phyloP scores from a whole-genome alignment of 2,113 vertebrate species.

The Indicator indicator region DNA sequence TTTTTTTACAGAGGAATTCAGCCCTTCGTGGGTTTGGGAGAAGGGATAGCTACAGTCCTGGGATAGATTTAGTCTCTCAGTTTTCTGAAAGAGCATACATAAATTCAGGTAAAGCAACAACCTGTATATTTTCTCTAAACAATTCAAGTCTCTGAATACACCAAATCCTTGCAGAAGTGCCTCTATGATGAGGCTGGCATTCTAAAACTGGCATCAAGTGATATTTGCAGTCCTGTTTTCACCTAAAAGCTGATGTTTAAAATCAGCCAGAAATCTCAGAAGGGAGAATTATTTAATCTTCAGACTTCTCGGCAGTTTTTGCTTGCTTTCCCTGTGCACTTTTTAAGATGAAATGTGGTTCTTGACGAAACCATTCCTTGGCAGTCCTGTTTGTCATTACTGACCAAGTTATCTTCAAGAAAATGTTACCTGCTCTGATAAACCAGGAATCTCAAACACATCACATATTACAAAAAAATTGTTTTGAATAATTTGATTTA shows the following conservation, averaged over 20 bases:
- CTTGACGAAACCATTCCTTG: not conserved
- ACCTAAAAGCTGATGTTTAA: constrained; percentile 11
- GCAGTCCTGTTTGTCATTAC: not conserved
- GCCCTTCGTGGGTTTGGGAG: not conserved
- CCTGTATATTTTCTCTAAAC: not conserved
- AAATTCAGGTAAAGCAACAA: constrained; percentile 10
- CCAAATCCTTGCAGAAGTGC: not conserved
- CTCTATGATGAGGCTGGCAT: not conserved
- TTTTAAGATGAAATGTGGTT: not conserved
- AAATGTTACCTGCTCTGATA: not conserved
- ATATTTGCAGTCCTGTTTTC: not conserved
- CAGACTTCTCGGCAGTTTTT: not conserved
- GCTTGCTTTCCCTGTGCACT: not conserved
- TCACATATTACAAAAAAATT: not conserved
- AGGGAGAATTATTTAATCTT: constrained; percentile 1
- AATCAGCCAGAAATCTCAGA: constrained; percentile 28
- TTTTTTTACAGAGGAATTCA: not conserved
- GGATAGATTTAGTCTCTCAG: not conserved
- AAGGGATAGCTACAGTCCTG: fast-evolving
- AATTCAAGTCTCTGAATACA: not conserved
- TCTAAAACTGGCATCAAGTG: constrained; percentile 5
- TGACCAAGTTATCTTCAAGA: not conserved
- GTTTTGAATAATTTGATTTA: not conserved
- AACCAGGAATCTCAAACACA: not conserved
- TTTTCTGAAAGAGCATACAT: not conserved